Conservation (phyloP, 1,140 invertebrate genomes). For the Chironomus tepperi region DNA sequence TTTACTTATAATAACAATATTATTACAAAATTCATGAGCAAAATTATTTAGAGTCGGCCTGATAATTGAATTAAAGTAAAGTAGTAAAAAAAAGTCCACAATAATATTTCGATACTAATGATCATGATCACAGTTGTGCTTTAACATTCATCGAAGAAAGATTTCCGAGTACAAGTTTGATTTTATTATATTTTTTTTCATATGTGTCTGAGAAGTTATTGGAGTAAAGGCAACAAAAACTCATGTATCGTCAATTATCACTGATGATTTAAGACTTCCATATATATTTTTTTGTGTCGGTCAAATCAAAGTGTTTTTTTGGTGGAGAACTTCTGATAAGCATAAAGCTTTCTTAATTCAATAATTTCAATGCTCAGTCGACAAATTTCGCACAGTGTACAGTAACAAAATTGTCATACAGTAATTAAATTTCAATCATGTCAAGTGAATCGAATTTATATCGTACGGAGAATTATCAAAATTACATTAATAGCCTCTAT, state of each 20-base stretch:
- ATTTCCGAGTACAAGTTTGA: not conserved
- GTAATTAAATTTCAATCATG: not conserved
- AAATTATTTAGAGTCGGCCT: not conserved
- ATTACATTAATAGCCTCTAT: constrained; percentile 8
- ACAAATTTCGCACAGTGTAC: not conserved
- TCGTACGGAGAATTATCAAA: constrained; percentile 12
- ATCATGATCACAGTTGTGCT: not conserved
- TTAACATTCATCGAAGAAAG: not conserved
- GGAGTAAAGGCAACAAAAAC: too few species aligned
- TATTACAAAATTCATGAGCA: too few species aligned
- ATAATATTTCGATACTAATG: constrained; percentile 4
- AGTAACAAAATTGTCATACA: not conserved
- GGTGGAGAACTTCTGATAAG: constrained; percentile 2
- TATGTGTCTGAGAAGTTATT: too few species aligned
- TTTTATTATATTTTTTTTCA: too few species aligned
- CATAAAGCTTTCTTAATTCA: not conserved
- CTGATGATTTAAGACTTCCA: not conserved
- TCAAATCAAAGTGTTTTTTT: too few species aligned
- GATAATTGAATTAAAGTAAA: constrained; percentile 9
- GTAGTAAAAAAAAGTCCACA: not conserved
- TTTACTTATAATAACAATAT: too few species aligned
- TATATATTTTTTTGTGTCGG: not conserved
- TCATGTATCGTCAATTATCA: not conserved
- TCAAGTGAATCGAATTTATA: constrained; percentile 16
- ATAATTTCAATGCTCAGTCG: too few species aligned